These are phyloP conservation scores for Carterocephalus palaemon DNA, from an alignment of 2,888 invertebrate genomes.

Conservation along the genomic window DNA sequence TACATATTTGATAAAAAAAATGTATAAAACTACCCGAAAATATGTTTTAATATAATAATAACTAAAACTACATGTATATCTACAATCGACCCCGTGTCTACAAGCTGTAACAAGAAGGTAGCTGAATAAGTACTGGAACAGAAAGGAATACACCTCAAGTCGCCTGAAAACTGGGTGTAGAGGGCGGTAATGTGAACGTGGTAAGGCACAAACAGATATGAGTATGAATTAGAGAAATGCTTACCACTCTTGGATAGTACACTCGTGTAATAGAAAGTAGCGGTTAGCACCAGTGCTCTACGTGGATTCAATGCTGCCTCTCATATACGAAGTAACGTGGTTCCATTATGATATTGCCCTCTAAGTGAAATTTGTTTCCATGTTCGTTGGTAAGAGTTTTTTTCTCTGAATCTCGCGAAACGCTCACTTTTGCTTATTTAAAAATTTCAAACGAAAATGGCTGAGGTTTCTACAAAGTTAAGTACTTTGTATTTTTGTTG, in stretches of 20 bases:
- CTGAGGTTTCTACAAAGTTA: constrained; percentile 39
- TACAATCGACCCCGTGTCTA: too few relatives aligned
- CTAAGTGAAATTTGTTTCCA: constrained; percentile 71
- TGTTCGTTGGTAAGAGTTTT: constrained; percentile 58
- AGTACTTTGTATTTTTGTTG: not conserved
- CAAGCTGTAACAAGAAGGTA: too few relatives aligned
- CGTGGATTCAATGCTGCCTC: constrained; percentile 55
- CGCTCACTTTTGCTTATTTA: constrained; percentile 39
- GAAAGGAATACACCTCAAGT: too few relatives aligned
- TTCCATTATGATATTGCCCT: constrained; percentile 76
- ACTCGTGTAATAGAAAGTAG: constrained; percentile 50
- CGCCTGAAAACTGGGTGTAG: not conserved
- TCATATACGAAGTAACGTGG: constrained; percentile 54
- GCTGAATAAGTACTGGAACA: too few relatives aligned
- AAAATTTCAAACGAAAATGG: constrained; percentile 25
- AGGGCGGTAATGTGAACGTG: not conserved
- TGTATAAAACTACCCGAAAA: too few relatives aligned
- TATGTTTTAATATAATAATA: too few relatives aligned
- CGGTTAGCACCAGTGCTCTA: constrained; percentile 52
- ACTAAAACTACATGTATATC: too few relatives aligned
- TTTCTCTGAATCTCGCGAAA: constrained; percentile 47
- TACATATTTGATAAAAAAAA: too few relatives aligned
- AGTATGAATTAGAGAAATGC: constrained; percentile 35
- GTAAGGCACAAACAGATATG: constrained; percentile 14
- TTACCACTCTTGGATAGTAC: constrained; percentile 37